These are phyloP conservation scores for Oxyruncus cristatus DNA, from an alignment of 2,113 vertebrate genomes.

Conservation along the genomic window DNA sequence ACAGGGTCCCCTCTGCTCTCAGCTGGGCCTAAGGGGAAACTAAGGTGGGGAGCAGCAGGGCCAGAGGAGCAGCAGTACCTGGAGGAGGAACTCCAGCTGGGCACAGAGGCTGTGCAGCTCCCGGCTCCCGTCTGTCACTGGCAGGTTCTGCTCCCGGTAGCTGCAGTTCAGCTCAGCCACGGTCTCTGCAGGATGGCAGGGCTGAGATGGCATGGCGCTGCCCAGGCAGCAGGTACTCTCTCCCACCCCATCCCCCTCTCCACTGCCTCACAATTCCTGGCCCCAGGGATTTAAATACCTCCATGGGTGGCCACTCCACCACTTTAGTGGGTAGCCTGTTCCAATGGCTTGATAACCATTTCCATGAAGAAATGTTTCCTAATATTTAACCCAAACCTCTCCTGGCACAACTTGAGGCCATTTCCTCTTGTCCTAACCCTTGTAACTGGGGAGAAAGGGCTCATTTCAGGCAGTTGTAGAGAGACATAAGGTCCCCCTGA, in stretches of 20 bases:
- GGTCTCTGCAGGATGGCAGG: constrained; percentile 2
- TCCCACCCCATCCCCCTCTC: background rate
- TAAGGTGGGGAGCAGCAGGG: background rate
- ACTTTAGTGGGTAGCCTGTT: background rate
- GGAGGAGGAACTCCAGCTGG: constrained; percentile 76
- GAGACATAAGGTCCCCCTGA: background rate
- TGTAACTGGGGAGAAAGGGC: background rate
- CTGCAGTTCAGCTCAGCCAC: constrained; percentile 42
- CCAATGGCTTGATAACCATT: background rate
- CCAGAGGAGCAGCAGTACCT: constrained; percentile 29
- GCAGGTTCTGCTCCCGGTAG: constrained; percentile 27
- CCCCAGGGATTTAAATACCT: background rate
- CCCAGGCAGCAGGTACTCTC: background rate
- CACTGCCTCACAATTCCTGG: background rate
- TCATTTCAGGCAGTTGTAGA: background rate
- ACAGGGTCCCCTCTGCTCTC: background rate
- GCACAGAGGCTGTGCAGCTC: constrained; percentile 76
- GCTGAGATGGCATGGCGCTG: background rate
- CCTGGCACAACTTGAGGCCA: background rate
- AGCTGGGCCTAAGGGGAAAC: background rate
- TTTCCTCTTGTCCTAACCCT: background rate
- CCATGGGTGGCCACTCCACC: background rate
- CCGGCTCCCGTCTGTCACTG: constrained; percentile 64
- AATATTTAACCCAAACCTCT: background rate
- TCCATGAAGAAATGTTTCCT: background rate